Evolutionary conservation across 2,797 vertebrate genomes (phyloP).

Genomic region (Melanotaenia trifasciata): DNA sequence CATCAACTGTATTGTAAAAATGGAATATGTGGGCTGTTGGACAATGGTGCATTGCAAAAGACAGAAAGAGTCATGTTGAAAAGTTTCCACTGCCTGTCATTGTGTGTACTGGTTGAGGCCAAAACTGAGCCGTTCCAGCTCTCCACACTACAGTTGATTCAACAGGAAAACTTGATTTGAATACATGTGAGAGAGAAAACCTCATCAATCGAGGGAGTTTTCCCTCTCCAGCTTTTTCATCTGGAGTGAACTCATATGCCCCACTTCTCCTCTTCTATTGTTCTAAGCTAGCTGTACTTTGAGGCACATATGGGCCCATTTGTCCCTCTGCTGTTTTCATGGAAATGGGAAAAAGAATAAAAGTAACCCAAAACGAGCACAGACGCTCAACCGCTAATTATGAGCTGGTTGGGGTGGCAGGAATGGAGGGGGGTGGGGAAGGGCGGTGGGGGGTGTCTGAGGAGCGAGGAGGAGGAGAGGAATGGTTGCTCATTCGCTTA

Average conservation of each 20-base stretch:
- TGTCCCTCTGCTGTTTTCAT: slow-evolving; percentile 63
- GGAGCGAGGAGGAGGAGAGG: slow-evolving; percentile 10
- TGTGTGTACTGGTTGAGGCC: slow-evolving; percentile 28
- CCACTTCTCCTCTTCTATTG: slow-evolving; percentile 68
- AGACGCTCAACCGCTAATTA: slow-evolving; percentile 64
- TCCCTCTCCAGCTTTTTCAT: slow-evolving; percentile 59
- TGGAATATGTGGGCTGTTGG: slow-evolving; percentile 43
- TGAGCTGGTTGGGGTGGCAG: slow-evolving; percentile 21
- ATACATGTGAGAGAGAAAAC: slow-evolving; percentile 57
- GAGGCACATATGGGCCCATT: slow-evolving; percentile 66
- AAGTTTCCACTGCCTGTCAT: slow-evolving; percentile 58
- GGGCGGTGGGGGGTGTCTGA: background rate
- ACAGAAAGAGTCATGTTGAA: slow-evolving; percentile 20
- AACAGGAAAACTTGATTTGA: slow-evolving; percentile 52
- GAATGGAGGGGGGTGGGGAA: slow-evolving; percentile 7
- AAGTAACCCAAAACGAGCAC: slow-evolving; percentile 67
- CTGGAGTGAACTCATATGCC: slow-evolving; percentile 62
- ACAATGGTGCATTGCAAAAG: slow-evolving; percentile 26
- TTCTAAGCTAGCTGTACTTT: slow-evolving; percentile 42
- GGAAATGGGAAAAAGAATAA: slow-evolving; percentile 64
- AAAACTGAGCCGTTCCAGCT: slow-evolving; percentile 53
- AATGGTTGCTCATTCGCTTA: slow-evolving; percentile 35
- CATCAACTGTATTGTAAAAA: slow-evolving; percentile 30
- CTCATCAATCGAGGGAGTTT: slow-evolving; percentile 63
- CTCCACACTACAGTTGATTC: slow-evolving; percentile 26